These are phyloP conservation scores for Drosophila recens DNA, from an alignment of 2,888 invertebrate genomes.

Conservation along the genomic window DNA sequence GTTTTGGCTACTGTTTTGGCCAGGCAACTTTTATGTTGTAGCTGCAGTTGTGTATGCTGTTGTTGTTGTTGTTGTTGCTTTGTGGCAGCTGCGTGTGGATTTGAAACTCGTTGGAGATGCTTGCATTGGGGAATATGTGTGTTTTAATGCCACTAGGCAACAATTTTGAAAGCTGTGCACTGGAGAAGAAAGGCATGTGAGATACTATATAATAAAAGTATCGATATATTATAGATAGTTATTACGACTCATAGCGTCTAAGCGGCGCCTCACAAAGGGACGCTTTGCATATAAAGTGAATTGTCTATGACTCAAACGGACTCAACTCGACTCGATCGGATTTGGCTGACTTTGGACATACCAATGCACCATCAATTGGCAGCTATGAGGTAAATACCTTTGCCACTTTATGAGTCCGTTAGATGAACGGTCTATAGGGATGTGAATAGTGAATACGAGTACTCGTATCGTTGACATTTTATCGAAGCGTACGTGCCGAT, in stretches of 20 bases:
- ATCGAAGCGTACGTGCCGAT: constrained; percentile 58
- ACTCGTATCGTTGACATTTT: constrained; percentile 60
- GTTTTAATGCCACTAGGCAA: constrained; percentile 61
- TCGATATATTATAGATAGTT: constrained; percentile 12
- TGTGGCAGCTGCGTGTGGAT: constrained; percentile 56
- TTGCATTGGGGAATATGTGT: constrained; percentile 45
- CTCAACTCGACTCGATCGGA: constrained; percentile 17
- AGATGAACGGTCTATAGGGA: constrained; percentile 61
- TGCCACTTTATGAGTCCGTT: constrained; percentile 59
- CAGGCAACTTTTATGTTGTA: constrained; percentile 52
- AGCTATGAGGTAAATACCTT: constrained; percentile 14
- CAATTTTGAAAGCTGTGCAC: constrained; percentile 35
- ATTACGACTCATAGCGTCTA: constrained; percentile 29
- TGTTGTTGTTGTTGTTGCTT: constrained; percentile 22
- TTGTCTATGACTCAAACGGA: constrained; percentile 22
- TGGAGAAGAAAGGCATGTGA: constrained; percentile 15
- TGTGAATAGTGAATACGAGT: constrained; percentile 19
- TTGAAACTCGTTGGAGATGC: constrained; percentile 59
- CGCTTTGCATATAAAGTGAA: constrained; percentile 45
- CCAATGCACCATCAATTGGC: constrained; percentile 49
- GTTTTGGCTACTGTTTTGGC: constrained; percentile 63
- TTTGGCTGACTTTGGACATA: constrained; percentile 37
- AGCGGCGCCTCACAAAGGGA: constrained; percentile 43
- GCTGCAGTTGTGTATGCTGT: constrained; percentile 4
- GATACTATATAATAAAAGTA: constrained; percentile 6